A percentile compares a stretch with the other conserved stretches of the same genome.
Evolutionary conservation across 2,113 vertebrate genomes (phyloP).

Genomic region (Procavia capensis): DNA sequence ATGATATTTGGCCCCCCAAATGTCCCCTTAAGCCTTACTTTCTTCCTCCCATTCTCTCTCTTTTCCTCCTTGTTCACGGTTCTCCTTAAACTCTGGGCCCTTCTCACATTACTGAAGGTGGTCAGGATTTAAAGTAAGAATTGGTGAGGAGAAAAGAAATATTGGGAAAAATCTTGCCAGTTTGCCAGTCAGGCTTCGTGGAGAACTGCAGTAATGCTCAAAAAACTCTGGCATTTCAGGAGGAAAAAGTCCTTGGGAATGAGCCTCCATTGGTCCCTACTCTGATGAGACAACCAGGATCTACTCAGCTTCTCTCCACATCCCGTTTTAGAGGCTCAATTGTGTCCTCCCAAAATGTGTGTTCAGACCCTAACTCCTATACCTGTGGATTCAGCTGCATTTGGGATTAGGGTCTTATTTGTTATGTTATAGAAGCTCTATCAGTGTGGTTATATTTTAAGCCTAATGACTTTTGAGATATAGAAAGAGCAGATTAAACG

Average conservation of each 20-base stretch:
- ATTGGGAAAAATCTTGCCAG: neutral
- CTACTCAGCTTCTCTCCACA: neutral
- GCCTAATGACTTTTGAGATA: no score
- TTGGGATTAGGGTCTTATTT: neutral
- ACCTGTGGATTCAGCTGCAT: neutral
- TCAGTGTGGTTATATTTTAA: no score
- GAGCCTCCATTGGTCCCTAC: fast-evolving
- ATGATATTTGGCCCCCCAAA: neutral
- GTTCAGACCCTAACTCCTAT: neutral
- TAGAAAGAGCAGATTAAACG: no score
- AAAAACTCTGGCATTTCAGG: neutral
- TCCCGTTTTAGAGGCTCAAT: neutral
- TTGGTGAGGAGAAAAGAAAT: neutral
- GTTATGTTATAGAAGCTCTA: neutral
- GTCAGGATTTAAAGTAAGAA: neutral
- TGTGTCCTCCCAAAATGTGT: neutral
- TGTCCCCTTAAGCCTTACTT: fast-evolving
- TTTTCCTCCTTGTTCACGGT: neutral
- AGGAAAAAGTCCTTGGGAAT: neutral
- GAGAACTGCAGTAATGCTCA: neutral
- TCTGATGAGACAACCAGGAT: neutral
- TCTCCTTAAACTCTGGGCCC: neutral
- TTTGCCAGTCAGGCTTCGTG: neutral
- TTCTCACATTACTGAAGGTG: neutral
- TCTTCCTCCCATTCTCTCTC: neutral